These are phyloP conservation scores for Poeciliopsis occidentalis DNA, from an alignment of 2,113 vertebrate species.

Conservation along the genomic window DNA sequence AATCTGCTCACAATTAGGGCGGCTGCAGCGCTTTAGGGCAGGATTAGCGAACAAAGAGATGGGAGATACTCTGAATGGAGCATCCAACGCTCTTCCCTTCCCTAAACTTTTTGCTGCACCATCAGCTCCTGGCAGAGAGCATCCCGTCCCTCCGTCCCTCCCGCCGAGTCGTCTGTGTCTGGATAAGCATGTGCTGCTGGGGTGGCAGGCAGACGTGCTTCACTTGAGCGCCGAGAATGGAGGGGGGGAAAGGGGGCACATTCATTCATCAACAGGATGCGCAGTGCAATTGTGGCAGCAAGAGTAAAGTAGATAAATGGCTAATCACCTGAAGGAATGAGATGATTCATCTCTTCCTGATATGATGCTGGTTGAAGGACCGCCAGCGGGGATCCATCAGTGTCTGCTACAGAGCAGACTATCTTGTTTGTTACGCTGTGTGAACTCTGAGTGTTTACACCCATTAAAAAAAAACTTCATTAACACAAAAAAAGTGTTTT, in stretches of 20 bases:
- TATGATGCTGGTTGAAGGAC: slow-evolving; percentile 65
- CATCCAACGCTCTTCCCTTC: slow-evolving; percentile 16
- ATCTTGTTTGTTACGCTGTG: slow-evolving; percentile 37
- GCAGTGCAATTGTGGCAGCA: slow-evolving; percentile 36
- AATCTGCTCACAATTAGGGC: slow-evolving; percentile 53
- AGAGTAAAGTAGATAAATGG: slow-evolving; percentile 65
- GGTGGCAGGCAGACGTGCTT: slow-evolving; percentile 18
- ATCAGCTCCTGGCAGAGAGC: not conserved
- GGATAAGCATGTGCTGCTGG: slow-evolving; percentile 31
- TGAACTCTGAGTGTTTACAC: not conserved
- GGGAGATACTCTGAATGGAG: slow-evolving; percentile 59
- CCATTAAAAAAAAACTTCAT: not conserved
- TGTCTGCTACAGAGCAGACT: slow-evolving; percentile 39
- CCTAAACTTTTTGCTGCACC: not conserved
- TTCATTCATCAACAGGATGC: slow-evolving; percentile 64
- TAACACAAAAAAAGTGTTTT: not conserved
- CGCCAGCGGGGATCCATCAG: slow-evolving; percentile 56
- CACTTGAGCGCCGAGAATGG: slow-evolving; percentile 16
- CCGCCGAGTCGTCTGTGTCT: slow-evolving; percentile 20
- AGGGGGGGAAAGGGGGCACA: slow-evolving; percentile 1
- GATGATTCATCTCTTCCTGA: slow-evolving; percentile 71
- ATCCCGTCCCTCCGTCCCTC: slow-evolving; percentile 27
- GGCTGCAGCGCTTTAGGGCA: slow-evolving; percentile 54
- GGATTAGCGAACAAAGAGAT: slow-evolving; percentile 75
- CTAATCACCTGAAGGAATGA: slow-evolving; percentile 61